Evolutionary conservation across 2,888 invertebrate species (phyloP), one percentile per base, ranked within the genome.

Genomic region (Pyrochroa serraticornis): DNA sequence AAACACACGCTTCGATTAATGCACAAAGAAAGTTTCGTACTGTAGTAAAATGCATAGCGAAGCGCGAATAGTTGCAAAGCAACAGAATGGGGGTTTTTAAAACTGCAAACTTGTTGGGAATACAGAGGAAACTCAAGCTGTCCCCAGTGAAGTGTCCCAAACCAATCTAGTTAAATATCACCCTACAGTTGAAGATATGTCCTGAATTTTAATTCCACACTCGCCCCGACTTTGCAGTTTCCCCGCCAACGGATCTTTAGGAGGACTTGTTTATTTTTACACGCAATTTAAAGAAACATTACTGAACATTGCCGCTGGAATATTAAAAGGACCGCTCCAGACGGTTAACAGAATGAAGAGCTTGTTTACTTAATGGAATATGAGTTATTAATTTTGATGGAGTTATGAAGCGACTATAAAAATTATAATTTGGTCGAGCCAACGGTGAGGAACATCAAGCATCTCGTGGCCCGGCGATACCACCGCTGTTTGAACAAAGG

Each of bases 151-250:
- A 57, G 57, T 59, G 33, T 59, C 59, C 50, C 54, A 50, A 59
- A 55, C 59, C 59, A 59, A 55, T 59, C 54, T 59, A 50, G 59
- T 59, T 59, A 59, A 58, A 55, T 46, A 59, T 54, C 49, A 55
- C 42, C 50, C 59, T 44, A 38, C 44, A 50, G 54, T 41, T 36
- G 57, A 32, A 36, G 46, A 51, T 51, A 57, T 57, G 51, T 57
- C 57, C 59, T 50, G 59, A 59, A 59, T 59, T 54, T 59, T 59
- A 59, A 59, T 59, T 59, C 53, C 13, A 35, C 32, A 39, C 49
- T 30, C 49, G 34, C 42, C 42, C 51, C 31, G 10, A 12, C 49
- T 35, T 51, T 30, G 10, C 49, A 45, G 38, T 48, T 48, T 56
- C 33, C 46, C 38, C 46, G 8, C 2, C 37, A 50, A 44, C 56